Percentiles rank a stretch among this genome's conserved stretches.
Evolutionary conservation across 2,888 invertebrate genomes (phyloP).

Genomic region (Macroteleia sp.): DNA sequence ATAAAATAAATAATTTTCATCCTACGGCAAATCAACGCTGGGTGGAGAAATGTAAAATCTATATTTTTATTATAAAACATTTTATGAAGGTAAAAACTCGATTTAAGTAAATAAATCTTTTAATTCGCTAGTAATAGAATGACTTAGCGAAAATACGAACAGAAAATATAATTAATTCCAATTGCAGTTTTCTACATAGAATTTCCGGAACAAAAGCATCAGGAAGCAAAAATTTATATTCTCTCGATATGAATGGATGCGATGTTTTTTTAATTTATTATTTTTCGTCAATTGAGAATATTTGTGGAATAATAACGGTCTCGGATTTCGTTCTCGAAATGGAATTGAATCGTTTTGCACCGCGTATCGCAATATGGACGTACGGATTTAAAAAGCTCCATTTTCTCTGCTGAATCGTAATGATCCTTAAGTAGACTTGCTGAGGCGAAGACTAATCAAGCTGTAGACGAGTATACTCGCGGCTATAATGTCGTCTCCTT

Average conservation of each 20-base stretch:
- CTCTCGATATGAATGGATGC: neutral
- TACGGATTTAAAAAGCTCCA: constrained; percentile 40
- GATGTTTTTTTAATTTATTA: neutral
- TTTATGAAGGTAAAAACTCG: no score
- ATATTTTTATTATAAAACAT: no score
- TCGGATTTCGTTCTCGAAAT: neutral
- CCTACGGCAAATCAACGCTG: no score
- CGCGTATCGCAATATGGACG: constrained; percentile 12
- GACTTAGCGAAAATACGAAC: no score
- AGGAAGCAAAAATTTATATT: neutral
- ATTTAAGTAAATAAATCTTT: no score
- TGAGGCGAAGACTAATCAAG: no score
- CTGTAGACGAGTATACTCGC: no score
- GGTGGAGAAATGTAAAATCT: no score
- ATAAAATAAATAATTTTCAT: no score
- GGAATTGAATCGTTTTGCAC: constrained; percentile 39
- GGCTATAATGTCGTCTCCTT: no score
- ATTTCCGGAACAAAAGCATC: constrained; percentile 2
- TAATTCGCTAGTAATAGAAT: no score
- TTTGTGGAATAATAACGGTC: constrained; percentile 13
- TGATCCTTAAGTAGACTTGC: constrained; percentile 45
- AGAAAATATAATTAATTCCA: neutral
- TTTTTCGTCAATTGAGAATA: constrained; percentile 5
- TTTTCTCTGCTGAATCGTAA: constrained; percentile 43
- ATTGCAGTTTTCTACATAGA: neutral